Evolutionary conservation across 2,797 vertebrate genomes (phyloP).

Genomic region (Rallus crepitans): DNA sequence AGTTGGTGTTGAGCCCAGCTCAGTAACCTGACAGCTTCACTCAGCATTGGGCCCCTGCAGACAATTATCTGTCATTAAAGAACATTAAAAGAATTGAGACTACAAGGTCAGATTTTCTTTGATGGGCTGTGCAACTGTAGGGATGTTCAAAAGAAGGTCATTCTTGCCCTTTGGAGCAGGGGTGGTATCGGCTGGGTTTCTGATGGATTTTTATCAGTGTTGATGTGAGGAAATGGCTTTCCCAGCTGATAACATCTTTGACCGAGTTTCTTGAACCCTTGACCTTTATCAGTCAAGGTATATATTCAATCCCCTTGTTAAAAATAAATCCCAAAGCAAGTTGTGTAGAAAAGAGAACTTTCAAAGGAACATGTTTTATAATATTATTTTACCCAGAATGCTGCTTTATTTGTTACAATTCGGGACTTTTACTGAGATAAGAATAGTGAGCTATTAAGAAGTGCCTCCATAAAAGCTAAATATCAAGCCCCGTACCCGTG

Average conservation of each 20-base stretch:
- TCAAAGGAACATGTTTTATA: background rate
- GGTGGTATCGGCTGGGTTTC: conserved; percentile 52
- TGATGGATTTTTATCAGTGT: conserved; percentile 77
- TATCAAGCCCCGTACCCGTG: background rate
- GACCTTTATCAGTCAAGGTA: conserved; percentile 74
- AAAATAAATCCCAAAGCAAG: conserved; percentile 57
- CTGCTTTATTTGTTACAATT: background rate
- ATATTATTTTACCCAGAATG: background rate
- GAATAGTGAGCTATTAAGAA: conserved; percentile 23
- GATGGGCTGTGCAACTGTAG: conserved; percentile 68
- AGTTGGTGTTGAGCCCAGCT: conserved; percentile 74
- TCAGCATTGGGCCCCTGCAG: conserved; percentile 80
- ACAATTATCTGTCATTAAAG: conserved; percentile 78
- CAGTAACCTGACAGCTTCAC: conserved; percentile 85
- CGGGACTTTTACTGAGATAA: background rate
- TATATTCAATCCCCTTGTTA: conserved; percentile 62
- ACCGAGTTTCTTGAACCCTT: conserved; percentile 81
- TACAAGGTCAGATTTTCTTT: conserved; percentile 77
- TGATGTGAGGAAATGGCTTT: conserved; percentile 82
- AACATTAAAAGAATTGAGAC: conserved; percentile 77
- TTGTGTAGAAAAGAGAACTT: conserved; percentile 6
- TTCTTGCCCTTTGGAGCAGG: conserved; percentile 70
- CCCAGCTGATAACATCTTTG: conserved; percentile 83
- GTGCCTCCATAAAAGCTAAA: background rate
- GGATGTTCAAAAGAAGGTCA: conserved; percentile 73